Evolutionary conservation across 2,797 vertebrate genomes (phyloP), one percentile per base, ranked within the genome.

Genomic region (Trachurus trachurus): DNA sequence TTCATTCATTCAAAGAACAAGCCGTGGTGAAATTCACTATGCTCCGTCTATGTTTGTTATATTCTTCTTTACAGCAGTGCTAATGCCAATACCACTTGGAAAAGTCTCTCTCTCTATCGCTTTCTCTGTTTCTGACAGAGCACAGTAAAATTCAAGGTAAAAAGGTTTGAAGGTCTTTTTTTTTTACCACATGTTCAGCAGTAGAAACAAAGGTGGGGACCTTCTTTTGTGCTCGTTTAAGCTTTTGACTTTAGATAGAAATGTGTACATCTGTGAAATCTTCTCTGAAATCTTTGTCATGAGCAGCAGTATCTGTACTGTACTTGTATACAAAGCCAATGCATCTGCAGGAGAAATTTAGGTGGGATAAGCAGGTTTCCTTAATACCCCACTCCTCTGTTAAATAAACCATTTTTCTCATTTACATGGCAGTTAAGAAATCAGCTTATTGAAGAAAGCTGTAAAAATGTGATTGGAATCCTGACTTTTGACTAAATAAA

Each of bases 361-460:
- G 2, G 12, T 37, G 29, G 6, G 2, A 7, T 50, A 50, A 64
- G 19, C 45, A 8, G 29, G 16, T 64, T 64, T 34, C 29, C 6
- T 8, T 13, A n/a, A 62, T 45, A 12, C 21, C 11, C 12, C 8
- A 11, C 22, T 7, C 15, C 44, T 34, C 44, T 45, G 1, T 45
- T 6, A 17, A 15, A 17, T 16, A 47, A 47, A 50, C 49, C 8
- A 50, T 3, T 50, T 50, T 50, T 50, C 49, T 50, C 37, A 2
- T 40, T 22, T 60, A 40, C 37, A 22, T 56, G 12, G 6, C 22
- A 56, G 50, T 22, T 52, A 53, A 29, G 16, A 57, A 34, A 57
- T 19, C 22, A 54, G 26, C 54, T 31, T 34, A 40, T 21, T 52
- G n/a, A 34, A 68, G 57, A 67, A 44, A 53, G 26, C 45, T 65